Base-by-base conservation (phyloP, 2,888 invertebrate genomes). In the Heliconius charithonia region DNA sequence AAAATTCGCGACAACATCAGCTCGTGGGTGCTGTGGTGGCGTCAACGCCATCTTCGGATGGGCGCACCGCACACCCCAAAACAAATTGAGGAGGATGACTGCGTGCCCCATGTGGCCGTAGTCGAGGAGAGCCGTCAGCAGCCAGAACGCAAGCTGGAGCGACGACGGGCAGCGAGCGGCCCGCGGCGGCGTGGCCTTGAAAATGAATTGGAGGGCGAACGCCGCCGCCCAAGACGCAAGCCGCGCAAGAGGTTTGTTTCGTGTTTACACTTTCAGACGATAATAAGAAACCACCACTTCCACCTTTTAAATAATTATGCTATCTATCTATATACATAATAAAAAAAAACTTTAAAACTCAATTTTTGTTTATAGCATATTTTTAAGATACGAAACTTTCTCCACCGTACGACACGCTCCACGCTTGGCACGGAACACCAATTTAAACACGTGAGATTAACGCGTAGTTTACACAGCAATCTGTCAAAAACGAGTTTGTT, bases 21-120 rank as follows among this genome's bases (percentile, higher is more conserved):
- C 84, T 92, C 92, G 91, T 94, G 94, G 94, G 93, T 93, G 86
- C 91, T 94, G 94, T 93, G 94, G 94, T 93, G 93, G 93, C 93
- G 94, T 90, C 90, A 92, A 87, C 91, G 92, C 87, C 93, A 91
- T 93, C 92, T 93, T 91, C 91, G 93, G 92, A 93, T 93, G 92
- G 93, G 94, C 93, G 93, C 93, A 88, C 93, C 94, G 92, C 94
- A 93, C 92, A 92, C 92, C 90, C 94, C 92, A 77, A 93, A 91
- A 86, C 89, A 86, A 78, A 90, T 93, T 80, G 92, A 92, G 80
- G 92, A 93, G 75, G 92, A 94, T 91, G 94, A 93, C 77, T 89
- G 87, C 89, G 86, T 89, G 85, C 93, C 92, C 12, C 89, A 87
- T 78, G 87, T 92, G 90, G 90, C 90, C 86, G 82, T 93, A 87